Percentiles rank a stretch among this genome's conserved stretches.
These are phyloP conservation scores for Sinella curviseta DNA, from an alignment of 1,140 invertebrate species.

Conservation along the genomic window DNA sequence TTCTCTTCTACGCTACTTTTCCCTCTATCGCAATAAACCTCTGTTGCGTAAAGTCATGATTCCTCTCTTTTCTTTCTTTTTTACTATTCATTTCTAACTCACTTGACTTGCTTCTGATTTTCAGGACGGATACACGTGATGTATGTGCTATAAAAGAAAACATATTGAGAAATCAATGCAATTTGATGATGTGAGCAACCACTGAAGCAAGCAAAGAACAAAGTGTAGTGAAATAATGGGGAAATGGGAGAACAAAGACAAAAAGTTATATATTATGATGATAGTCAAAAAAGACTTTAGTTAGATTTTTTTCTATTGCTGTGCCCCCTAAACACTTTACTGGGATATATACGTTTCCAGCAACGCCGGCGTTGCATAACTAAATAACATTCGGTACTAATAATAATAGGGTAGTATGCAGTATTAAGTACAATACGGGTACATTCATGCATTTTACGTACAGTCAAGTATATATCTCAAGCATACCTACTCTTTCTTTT, in stretches of 20 bases:
- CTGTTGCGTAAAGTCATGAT: background rate
- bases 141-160: background rate
- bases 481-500: background rate
- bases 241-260: background rate
- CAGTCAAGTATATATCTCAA: no score
- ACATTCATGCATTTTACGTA: no score
- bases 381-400: background rate
- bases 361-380: background rate
- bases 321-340: no score
- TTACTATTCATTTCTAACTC: background rate
- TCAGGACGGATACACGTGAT: no score
- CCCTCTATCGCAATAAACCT: no score
- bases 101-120: background rate
- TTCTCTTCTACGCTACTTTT: background rate
- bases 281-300: no score
- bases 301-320: no score
- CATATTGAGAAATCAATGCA: slow-evolving; percentile 12
- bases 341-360: no score
- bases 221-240: background rate
- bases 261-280: no score
- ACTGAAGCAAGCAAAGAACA: background rate
- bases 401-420: no score
- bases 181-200: background rate
- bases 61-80: background rate
- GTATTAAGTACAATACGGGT: no score